Evolutionary conservation across 2,888 invertebrate species (phyloP), one percentile per base, ranked within the genome.

Genomic region (Eupsilia transversa): DNA sequence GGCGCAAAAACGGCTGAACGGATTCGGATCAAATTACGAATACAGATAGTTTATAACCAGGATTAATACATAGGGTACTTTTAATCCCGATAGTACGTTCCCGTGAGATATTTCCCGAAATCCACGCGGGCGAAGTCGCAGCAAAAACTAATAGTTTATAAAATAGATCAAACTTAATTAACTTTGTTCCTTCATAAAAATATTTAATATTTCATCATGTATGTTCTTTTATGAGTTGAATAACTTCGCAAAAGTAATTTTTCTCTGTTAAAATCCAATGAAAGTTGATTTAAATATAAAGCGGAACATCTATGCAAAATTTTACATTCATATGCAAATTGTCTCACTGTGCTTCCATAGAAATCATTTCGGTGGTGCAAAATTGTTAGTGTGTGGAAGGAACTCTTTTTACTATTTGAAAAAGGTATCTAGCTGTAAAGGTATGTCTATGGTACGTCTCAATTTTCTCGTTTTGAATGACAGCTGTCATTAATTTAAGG

Each of bases 201-300:
- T 49, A 57, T n/a, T 14, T 56, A 49, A 43, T 12, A 43, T n/a
- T 64, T 30, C 17, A n/a, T 35, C 35, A 12, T 33, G 6, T 52
- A 20, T 57, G 49, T 72, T 52, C 9, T 7, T 68, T 52, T 20
- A 17, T 46, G 69, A 70, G 38, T 74, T 63, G 30, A 72, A 59
- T 63, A 64, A 54, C 49, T 59, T 59, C 20, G 2, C n/a, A 30
- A n/a, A 72, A 73, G 43, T 70, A 59, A 12, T 59, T 59, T 78
- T 84, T 65, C 17, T 52, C 30, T 12, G 35, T 20, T 52, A 20
- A 83, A 77, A 71, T 83, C 43, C 64, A 73, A 77, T 66, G 63
- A 76, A 74, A 84, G 71, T 74, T 74, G 72, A 86, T 86, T 89
- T 85, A 73, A 85, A 84, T 86, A 81, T 68, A 67, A 82, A 87